Evolutionary conservation across 2,797 vertebrate species (phyloP).

Genomic region (Chloroceryle inda): DNA sequence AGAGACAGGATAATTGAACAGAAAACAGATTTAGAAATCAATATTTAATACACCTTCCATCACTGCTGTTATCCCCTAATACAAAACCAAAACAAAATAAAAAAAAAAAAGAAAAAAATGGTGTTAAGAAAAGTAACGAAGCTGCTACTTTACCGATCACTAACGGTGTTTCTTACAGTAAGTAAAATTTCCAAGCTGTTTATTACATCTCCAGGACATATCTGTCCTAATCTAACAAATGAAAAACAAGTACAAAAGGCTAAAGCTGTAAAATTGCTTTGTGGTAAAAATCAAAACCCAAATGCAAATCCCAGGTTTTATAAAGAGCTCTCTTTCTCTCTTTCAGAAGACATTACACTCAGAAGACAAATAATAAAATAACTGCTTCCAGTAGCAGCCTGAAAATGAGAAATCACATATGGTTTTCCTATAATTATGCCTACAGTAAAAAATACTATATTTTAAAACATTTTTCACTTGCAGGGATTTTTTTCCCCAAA

Average conservation of each 20-base stretch:
- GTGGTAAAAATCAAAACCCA: background rate
- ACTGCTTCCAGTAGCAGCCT: background rate
- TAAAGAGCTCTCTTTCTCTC: background rate
- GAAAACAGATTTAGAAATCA: constrained; percentile 40
- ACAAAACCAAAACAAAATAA: background rate
- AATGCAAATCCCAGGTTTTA: background rate
- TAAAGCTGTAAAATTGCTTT: background rate
- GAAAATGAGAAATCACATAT: background rate
- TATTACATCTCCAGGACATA: background rate
- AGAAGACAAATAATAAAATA: background rate
- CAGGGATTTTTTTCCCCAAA: background rate
- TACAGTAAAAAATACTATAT: background rate
- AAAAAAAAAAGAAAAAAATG: background rate
- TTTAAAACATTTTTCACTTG: background rate
- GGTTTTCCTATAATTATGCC: background rate
- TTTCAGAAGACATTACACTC: background rate
- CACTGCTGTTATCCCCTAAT: background rate
- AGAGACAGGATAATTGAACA: background rate
- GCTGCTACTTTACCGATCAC: background rate
- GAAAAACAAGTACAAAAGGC: background rate
- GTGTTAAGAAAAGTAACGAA: background rate
- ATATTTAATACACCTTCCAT: constrained; percentile 44
- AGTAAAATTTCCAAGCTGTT: background rate
- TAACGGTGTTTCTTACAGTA: background rate
- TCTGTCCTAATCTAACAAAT: background rate